Evolutionary conservation across 2,113 vertebrate genomes (phyloP), one percentile per base, ranked within the genome.

Genomic region (Scartelaos histophorus): DNA sequence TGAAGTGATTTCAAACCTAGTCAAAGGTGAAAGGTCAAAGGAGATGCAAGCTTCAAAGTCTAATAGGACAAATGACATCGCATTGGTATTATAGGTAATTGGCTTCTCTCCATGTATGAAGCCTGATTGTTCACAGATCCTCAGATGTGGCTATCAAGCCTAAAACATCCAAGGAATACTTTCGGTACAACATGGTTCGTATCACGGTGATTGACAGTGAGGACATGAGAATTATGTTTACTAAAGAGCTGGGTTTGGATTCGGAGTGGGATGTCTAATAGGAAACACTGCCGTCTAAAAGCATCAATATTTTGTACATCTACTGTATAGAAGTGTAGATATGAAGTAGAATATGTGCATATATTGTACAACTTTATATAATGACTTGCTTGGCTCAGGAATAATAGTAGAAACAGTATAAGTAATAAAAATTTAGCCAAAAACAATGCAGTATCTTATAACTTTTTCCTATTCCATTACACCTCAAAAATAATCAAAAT

Each of bases 61-160:
- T 72, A 83, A 90, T 78, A 65, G 69, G 83, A 88, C 86, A 88
- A 90, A 85, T 80, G 84, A 86, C 89, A 89, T 43, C 10, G 38
- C 82, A 68, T 84, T 84, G 82, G 68, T 69, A 60, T 78, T 46
- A 78, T 70, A 78, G 67, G 80, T 88, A 89, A 90, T 87, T 83
- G 85, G 75, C 81, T 83, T 73, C 78, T 82, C 78, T 89, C 51
- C 75, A 71, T 82, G 75, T 81, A 85, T 87, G 81, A 56, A 81
- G 67, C 46, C 45, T 74, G 75, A 90, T 88, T 84, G 79, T 77
- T 88, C 72, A 58, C 87, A 89, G 85, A 75, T 46, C 69, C 72
- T 74, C 34, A 47, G 66, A 78, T 68, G 66, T 46, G 65, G 76
- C 69, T 79, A 69, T 66, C 54, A 57, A 75, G 75, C 16, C 34